phyloP scores from a whole-genome alignment of 1,140 invertebrate genomes.

The Panagrolaimus sp. region DNA sequence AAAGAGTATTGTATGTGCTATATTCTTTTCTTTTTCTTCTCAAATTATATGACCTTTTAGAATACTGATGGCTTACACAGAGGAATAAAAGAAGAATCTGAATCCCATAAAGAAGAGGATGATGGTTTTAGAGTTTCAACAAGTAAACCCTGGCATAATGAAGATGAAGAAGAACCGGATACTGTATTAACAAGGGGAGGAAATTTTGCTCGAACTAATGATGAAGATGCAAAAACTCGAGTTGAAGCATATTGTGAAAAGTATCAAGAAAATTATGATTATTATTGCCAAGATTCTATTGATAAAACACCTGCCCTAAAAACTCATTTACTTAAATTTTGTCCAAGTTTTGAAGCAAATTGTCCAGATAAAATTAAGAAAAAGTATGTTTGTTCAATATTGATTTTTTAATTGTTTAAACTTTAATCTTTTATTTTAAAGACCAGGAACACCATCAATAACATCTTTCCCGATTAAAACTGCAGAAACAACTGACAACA shows the following conservation, averaged over 20 bases:
- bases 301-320: slow-evolving; percentile 7
- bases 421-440: not conserved
- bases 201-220: not conserved
- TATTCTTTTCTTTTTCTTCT: not conserved
- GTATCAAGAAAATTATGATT: slow-evolving; percentile 25
- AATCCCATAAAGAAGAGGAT: not conserved
- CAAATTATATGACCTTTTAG: not conserved
- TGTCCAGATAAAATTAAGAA: slow-evolving; percentile 14
- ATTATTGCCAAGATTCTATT: slow-evolving; percentile 16
- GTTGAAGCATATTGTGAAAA: slow-evolving; percentile 24
- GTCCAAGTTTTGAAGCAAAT: slow-evolving; percentile 23
- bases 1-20: not conserved
- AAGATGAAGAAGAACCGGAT: not conserved
- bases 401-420: not conserved
- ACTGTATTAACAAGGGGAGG: not conserved
- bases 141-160: not conserved
- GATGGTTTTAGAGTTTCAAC: not conserved
- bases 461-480: too few relatives aligned
- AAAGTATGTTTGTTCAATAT: not conserved
- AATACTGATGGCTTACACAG: not conserved
- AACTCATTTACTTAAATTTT: slow-evolving; percentile 21
- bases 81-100: not conserved
- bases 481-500: not conserved
- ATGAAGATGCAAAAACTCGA: not conserved
- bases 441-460: not conserved